phyloP scores from a whole-genome alignment of 2,797 vertebrate species.

The Poecile montanus region DNA sequence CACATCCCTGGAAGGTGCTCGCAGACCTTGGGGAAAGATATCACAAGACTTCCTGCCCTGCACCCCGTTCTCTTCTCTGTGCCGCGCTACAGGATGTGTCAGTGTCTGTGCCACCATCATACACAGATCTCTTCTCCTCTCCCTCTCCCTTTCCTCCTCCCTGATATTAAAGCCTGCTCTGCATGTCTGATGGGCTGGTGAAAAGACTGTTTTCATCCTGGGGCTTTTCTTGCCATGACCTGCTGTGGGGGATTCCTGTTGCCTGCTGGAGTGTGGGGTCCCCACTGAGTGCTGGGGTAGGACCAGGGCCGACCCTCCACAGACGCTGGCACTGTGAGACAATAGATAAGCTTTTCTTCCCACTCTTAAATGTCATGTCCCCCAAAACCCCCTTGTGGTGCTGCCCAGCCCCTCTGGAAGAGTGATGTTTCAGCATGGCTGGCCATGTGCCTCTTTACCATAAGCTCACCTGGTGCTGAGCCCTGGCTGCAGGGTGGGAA shows the following conservation, averaged over 20 bases:
- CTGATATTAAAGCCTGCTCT: background rate
- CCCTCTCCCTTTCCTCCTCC: background rate
- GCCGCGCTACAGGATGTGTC: fast-evolving
- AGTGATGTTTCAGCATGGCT: background rate
- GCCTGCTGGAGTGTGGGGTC: background rate
- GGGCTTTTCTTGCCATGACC: fast-evolving
- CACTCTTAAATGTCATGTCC: background rate
- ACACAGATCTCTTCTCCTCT: background rate
- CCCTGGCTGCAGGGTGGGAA: background rate
- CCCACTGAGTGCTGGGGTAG: background rate
- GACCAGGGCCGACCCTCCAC: background rate
- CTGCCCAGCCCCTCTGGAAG: background rate
- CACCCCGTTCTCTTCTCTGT: fast-evolving
- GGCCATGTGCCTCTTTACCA: fast-evolving
- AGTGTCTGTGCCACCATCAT: fast-evolving
- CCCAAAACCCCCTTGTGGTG: background rate
- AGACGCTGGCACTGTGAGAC: background rate
- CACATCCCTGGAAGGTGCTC: background rate
- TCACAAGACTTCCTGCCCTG: background rate
- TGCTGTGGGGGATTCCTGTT: background rate
- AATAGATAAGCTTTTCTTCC: background rate
- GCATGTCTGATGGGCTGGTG: background rate
- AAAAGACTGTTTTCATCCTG: background rate
- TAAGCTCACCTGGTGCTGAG: background rate
- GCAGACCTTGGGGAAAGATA: background rate